Base-by-base conservation (phyloP, 2,797 vertebrate genomes). In the Triplophysa bombifrons region DNA sequence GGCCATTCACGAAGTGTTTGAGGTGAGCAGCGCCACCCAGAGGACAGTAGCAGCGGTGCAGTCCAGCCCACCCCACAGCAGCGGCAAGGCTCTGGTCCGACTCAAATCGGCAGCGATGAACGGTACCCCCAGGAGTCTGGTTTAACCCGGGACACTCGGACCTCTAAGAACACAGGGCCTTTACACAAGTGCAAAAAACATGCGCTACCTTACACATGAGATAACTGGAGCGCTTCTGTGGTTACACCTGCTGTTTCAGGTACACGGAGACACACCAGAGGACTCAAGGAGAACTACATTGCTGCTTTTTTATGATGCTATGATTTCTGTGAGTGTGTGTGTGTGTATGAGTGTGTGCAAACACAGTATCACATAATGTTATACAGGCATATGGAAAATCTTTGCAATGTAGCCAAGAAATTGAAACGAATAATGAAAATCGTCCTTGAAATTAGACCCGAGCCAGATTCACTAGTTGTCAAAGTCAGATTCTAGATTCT, bases 1-100 rank as follows among this genome's bases (percentile, higher is more conserved):
- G 91, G 96, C 96, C 88, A 96, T 98, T 89, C 95, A 97, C 20
- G 96, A 98, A 87, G 96, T 98, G 84, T 98, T 98, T 81, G 95
- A 98, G 86, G 95, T 98, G 25, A 93, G 94, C 63, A 85, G 91
- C 82, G 89, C 91, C 22, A 90, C 91, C 68, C 94, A 94, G 66
- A 84, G 90, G 6, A 90, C 89, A 85, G 92, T 90, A 87, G 91
- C 89, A 81, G 91, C 89, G 79, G 93, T 92, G 66, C 91, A 92
- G 74, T 86, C 89, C 38, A 91, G 88, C 85, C 84, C 91, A 13
- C 92, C 94, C 53, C 90, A 89, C 83, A 79, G 4, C 83, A 82
- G 78, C 72, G 58, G 68, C 0, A 78, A 64, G 12, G 48, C 58
- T 11, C 72, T 76, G 51, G 16, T 63, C 13, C 78, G 84, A 22